Percentiles rank a stretch among this genome's conserved stretches.
phyloP scores from a whole-genome alignment of 2,797 vertebrate species.

The Lepus oiostolus region DNA sequence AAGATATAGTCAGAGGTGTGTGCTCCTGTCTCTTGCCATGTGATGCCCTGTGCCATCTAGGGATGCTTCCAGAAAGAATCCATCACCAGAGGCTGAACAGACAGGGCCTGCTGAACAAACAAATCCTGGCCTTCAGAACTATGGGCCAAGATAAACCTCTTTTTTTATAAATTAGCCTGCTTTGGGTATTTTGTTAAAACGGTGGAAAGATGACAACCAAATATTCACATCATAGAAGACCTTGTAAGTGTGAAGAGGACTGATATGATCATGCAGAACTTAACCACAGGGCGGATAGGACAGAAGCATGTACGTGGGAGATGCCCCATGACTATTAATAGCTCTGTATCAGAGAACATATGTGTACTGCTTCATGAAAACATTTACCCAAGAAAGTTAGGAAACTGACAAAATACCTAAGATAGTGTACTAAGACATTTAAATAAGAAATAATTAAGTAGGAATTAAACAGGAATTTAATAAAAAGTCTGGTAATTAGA shows the following conservation, averaged over 20 bases:
- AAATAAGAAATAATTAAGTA: background rate
- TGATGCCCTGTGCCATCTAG: too few relatives aligned
- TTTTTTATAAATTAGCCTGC: too few relatives aligned
- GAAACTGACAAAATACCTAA: background rate
- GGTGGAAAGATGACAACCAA: too few relatives aligned
- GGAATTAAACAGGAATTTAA: constrained; percentile 31
- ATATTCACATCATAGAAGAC: background rate
- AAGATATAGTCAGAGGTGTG: too few relatives aligned
- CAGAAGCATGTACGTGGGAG: background rate
- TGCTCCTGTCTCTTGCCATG: too few relatives aligned
- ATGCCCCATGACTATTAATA: background rate
- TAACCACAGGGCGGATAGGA: background rate
- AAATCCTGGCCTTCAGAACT: too few relatives aligned
- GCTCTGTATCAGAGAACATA: background rate
- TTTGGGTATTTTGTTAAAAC: too few relatives aligned
- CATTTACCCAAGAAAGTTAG: background rate
- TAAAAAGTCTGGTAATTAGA: constrained; percentile 13
- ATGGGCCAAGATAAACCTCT: too few relatives aligned
- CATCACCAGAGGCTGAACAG: too few relatives aligned
- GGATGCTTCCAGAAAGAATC: too few relatives aligned
- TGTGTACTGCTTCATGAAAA: background rate
- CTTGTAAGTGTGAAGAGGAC: background rate
- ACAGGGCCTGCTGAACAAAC: too few relatives aligned
- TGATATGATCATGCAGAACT: background rate
- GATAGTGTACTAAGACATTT: background rate